phyloP scores from a whole-genome alignment of 2,113 vertebrate species.

The Macrotis lagotis region DNA sequence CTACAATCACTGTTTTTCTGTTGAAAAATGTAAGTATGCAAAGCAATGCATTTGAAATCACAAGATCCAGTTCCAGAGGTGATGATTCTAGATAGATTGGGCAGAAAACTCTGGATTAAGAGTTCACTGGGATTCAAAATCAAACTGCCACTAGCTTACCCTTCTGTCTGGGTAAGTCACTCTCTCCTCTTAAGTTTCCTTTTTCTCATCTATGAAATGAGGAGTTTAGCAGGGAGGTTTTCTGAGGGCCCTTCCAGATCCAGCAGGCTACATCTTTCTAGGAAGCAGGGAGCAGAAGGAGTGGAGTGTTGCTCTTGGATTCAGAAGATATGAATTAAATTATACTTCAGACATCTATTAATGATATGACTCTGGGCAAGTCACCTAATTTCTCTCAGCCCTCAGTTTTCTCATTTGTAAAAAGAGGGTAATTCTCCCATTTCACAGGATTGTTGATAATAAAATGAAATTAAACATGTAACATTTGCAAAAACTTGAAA shows the following conservation, averaged over 20 bases:
- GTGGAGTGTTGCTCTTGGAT: not conserved
- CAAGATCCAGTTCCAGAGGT: not conserved
- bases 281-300: not conserved
- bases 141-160: no score
- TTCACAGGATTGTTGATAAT: not conserved
- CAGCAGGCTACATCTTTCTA: not conserved
- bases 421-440: not conserved
- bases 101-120: not conserved
- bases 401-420: not conserved
- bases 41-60: not conserved
- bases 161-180: no score
- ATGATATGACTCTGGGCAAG: not conserved
- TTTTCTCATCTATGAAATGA: not conserved
- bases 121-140: no score
- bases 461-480: not conserved
- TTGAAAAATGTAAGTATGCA: not conserved
- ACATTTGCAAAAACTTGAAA: not conserved
- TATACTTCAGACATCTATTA: not conserved
- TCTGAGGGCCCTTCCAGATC: not conserved
- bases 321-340: not conserved
- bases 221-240: not conserved
- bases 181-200: not conserved
- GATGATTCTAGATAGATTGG: not conserved
- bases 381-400: not conserved
- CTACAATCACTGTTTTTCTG: slow-evolving; percentile 6